Base-by-base conservation (phyloP, 2,888 invertebrate genomes). In the Mamestra brassicae region DNA sequence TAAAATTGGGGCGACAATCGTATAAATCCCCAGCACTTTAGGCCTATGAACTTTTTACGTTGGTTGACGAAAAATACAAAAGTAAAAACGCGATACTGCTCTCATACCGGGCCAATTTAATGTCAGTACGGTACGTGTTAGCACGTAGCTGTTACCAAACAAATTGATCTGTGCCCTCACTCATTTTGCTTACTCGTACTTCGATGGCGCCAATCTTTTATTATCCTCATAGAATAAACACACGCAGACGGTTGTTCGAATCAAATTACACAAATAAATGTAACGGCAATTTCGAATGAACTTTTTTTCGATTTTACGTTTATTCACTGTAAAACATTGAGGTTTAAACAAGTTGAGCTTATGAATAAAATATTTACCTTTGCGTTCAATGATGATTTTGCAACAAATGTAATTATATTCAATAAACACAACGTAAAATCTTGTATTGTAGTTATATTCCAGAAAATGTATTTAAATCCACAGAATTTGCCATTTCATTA, bases 181-280 rank as follows among this genome's bases (percentile, higher is more conserved):
- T 89, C 89, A 90, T 92, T 93, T 92, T 92, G 92, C 91, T 93
- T 92, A 91, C 87, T 87, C 88, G 85, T 89, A 89, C 90, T 91
- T 87, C 88, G 85, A 90, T 90, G 92, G 93, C 92, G 93, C 92
- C 93, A 92, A 84, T 85, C 84, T 90, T 92, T 93, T 93, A 93
- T 93, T 92, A 91, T 89, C 75, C 77, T 77, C 88, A 90, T 87
- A 91, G 89, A 91, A 88, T 89, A 91, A 88, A 86, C 81, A 85
- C 76, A 81, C 81, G 71, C 74, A 87, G 85, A 85, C 73, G 68
- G 74, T 75, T 79, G 69, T 83, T 78, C 63, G 64, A 84, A 79
- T 80, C 61, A 83, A 82, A 83, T 82, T 84, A 84, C 75, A 42
- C 69, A 71, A 87, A 81, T 78, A 78, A 80, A 84, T 68, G 71